Evolutionary conservation across 2,113 vertebrate species (phyloP), one percentile per base, ranked within the genome.

Genomic region (Himantopus leucocephalus): DNA sequence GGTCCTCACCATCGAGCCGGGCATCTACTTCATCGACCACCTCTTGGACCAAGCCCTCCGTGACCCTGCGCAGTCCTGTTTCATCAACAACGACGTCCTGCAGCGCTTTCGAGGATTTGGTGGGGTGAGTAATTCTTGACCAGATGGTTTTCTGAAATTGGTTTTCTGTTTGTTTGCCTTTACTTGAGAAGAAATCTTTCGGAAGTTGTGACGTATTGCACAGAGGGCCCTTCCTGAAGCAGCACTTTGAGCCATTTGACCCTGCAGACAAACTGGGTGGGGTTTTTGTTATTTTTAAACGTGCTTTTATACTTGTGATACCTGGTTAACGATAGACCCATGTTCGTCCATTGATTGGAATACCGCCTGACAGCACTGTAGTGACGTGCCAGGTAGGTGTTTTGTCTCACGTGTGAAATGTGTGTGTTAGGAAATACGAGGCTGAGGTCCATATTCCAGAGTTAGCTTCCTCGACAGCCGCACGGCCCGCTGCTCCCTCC

Each of bases 1-100:
- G 99, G 99, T 99, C 83, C 99, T 99, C 80, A 99, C 99, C 0
- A 97, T 99, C 34, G 99, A 99, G 95, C 99, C 99, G 0, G 99
- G 99, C 75, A 99, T 99, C 88, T 99, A 99, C 96, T 99, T 99
- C 98, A 99, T 99, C 34, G 97, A 99, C 96, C 99, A 97, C 92
- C 98, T 99, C 26, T 98, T 99, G 97, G 98, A 99, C 35, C 97
- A 99, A 81, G 99, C 99, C 4, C 98, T 99, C 85, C 96, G 73
- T 0, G 95, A 99, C 76, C 98, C 98, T 0, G 87, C 97, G 0
- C 99, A 99, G 60, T 96, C 98, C 91, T 98, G 98, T 96, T 99
- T 99, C 98, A 98, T 99, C 97, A 97, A 99, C 96, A 97, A 9
- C 0, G 76, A 98, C 11, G 97, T 98, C 75, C 98, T 99, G 87